Base-by-base conservation (phyloP, 2,113 vertebrate genomes). In the Hassar affinis region DNA sequence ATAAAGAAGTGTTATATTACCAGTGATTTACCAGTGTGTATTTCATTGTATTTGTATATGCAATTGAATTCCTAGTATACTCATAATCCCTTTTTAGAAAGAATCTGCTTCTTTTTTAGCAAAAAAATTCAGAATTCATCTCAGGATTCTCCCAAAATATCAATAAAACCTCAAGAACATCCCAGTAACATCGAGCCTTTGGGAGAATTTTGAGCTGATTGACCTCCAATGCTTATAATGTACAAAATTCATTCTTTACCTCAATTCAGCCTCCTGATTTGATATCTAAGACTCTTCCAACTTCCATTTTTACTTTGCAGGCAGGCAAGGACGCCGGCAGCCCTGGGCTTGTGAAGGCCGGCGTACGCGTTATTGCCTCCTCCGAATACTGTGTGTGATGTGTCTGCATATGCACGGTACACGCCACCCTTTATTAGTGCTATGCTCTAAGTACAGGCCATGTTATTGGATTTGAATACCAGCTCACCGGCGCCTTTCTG, bases 381-480 rank as follows among this genome's bases (percentile, higher is more conserved):
- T 93, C 93, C 93, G 93, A 96, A 96, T 91, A 83, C 93, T 93
- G 93, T 86, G 93, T 94, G 96, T 95, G 94, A 94, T 93, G 92
- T 90, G 92, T 94, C 94, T 93, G 95, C 95, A 96, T 97, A 98
- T 97, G 97, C 96, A 97, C 96, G 96, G 78, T 85, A 96, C 94
- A 94, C 93, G 92, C 90, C 97, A 96, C 95, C 97, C 96, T 97
- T 99, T 98, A 99, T 99, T 98, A 98, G 96, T 96, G 94, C 91
- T 93, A 94, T 95, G 96, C 96, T 97, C 96, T 96, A 94, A 97
- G 96, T 96, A 96, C 95, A 95, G 97, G 96, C 94, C 96, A 96
- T 98, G 97, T 99, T 98, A 99, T 99, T 99, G 96, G 97, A 99
- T 99, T 98, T 98, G 96, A 99, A 98, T 97, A 98, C 97, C 96